Conservation (phyloP, 1,140 invertebrate species). For the Leptopilina boulardi region DNA sequence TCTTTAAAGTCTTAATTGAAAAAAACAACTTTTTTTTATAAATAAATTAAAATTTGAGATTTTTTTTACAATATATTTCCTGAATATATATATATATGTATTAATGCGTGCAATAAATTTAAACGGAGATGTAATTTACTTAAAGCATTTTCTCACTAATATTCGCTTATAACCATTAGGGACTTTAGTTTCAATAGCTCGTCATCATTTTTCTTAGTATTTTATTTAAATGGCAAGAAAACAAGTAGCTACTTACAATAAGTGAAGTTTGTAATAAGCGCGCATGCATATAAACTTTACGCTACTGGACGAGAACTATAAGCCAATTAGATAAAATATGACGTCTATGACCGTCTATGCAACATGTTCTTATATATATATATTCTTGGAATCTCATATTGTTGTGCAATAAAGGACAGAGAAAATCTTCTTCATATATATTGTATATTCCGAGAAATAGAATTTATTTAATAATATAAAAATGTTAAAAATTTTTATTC, state of each 20-base stretch:
- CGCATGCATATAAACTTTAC: constrained; percentile 14
- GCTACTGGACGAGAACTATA: too few species aligned
- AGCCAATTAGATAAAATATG: constrained; percentile 5
- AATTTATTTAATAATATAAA: too few species aligned
- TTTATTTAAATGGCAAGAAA: constrained; percentile 34
- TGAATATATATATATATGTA: too few species aligned
- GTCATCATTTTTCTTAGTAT: constrained; percentile 1
- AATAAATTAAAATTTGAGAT: too few species aligned
- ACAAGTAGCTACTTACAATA: constrained; percentile 43
- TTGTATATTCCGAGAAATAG: too few species aligned
- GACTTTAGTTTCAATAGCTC: constrained; percentile 13
- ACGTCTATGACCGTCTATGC: background rate
- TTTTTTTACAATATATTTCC: too few species aligned
- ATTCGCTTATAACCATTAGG: background rate
- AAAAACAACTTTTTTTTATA: too few species aligned
- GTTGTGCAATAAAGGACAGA: background rate
- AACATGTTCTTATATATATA: background rate
- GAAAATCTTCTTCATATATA: background rate
- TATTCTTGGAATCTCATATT: background rate
- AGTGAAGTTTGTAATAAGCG: too few species aligned
- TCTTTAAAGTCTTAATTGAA: too few species aligned
- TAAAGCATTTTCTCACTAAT: background rate
- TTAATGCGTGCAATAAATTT: too few species aligned
- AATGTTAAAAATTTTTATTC: too few species aligned
- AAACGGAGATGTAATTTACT: too few species aligned